A percentile compares a stretch with the other conserved stretches of the same genome.
Evolutionary conservation across 2,888 invertebrate species (phyloP).

Genomic region (Trichacis sp.): DNA sequence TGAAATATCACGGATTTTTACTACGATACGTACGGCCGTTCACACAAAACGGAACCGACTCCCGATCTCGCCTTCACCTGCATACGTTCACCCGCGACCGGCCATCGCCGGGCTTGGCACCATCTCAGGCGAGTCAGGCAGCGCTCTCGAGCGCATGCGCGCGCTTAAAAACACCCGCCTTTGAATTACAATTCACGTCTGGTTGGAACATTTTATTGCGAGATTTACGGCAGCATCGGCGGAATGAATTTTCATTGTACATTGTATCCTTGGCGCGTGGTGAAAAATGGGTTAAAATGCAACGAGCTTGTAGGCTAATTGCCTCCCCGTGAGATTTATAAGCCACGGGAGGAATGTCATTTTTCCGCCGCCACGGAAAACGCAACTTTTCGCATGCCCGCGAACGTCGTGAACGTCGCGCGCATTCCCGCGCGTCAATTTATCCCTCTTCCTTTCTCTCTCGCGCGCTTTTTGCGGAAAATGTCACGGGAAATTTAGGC

Average conservation of each 20-base stretch:
- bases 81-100: conserved; percentile 21
- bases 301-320: conserved; percentile 42
- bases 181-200: conserved; percentile 40
- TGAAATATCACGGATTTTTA: conserved; percentile 32
- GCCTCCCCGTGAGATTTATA: conserved; percentile 31
- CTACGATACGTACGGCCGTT: conserved; percentile 4
- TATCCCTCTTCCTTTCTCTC: background rate
- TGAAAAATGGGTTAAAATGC: conserved; percentile 42
- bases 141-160: conserved; percentile 7
- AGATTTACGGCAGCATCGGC: conserved; percentile 41
- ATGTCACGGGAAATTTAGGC: background rate
- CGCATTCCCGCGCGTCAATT: background rate
- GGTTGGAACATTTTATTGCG: conserved; percentile 33
- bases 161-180: conserved; percentile 27
- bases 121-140: no score
- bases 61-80: no score
- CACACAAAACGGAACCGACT: no score
- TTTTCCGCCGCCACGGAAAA: conserved; percentile 12
- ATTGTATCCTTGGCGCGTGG: conserved; percentile 34
- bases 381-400: conserved; percentile 9
- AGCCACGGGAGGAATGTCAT: conserved; percentile 29
- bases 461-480: background rate
- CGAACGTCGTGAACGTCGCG: background rate
- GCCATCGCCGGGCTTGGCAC: conserved; percentile 19
- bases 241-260: conserved; percentile 43